Evolutionary conservation across 2,888 invertebrate species (phyloP).

Genomic region (Rhamphomyia laevipes): DNA sequence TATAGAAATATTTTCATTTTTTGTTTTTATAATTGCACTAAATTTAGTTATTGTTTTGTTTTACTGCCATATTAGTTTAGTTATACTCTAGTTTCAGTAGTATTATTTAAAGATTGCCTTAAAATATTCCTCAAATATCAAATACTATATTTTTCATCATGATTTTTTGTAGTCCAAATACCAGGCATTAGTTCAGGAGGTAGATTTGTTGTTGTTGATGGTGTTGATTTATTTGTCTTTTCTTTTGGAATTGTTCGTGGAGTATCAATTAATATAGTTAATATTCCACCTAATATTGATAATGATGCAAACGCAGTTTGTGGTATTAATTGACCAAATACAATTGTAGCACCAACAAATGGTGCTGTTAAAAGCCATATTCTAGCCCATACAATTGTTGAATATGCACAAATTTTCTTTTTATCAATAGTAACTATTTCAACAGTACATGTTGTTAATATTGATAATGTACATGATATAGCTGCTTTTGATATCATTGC

Average conservation of each 20-base stretch:
- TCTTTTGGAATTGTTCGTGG: slow-evolving; percentile 31
- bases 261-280: slow-evolving; percentile 31
- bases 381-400: slow-evolving; percentile 37
- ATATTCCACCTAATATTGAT: slow-evolving; percentile 32
- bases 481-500: slow-evolving; percentile 39
- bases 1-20: not conserved
- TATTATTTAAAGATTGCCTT: no score
- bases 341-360: slow-evolving; percentile 34
- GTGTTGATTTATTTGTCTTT: slow-evolving; percentile 40
- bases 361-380: slow-evolving; percentile 37
- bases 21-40: slow-evolving; percentile 6
- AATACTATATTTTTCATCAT: slow-evolving; percentile 22
- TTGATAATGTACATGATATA: slow-evolving; percentile 35
- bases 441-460: slow-evolving; percentile 37
- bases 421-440: slow-evolving; percentile 35
- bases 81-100: no score
- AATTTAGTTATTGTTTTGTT: not conserved
- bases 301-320: slow-evolving; percentile 34
- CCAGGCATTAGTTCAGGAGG: slow-evolving; percentile 35
- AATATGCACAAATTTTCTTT: slow-evolving; percentile 33
- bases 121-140: not conserved
- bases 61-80: no score
- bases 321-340: slow-evolving; percentile 34
- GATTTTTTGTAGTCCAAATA: slow-evolving; percentile 35
- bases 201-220: slow-evolving; percentile 62